Evolutionary conservation across 1,140 invertebrate species (phyloP), one percentile per base, ranked within the genome.

Genomic region (Bombus soroeensis): DNA sequence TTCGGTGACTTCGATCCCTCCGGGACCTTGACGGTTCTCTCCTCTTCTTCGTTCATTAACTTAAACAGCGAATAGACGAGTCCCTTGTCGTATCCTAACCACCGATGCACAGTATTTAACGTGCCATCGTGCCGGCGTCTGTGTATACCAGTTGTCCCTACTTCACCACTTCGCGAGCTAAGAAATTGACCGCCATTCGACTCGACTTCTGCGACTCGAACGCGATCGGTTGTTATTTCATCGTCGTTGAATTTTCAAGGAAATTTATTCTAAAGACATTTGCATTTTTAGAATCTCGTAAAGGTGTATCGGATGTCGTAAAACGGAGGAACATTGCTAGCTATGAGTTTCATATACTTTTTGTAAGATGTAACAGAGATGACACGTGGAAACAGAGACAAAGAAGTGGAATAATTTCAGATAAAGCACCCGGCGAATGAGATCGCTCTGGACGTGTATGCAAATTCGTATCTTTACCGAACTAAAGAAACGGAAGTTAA

Each of bases 21-120:
- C 25, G 10, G 28, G 28, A 32, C 15, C 77, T 32, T 22, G 34
- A 37, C 32, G 57, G 78, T 88, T 74, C 86, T 78, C 77, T 68
- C 66, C 76, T 82, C 77, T 53, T 66, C 34, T 47, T 53, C 74
- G 83, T 88, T 89, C 83, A 74, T 90, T 84, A 84, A 89, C 72
- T 84, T 87, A 89, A 90, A 74, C 81, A 78, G 76, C 81, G 85
- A 90, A 89, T 89, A 89, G 72, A 78, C 64, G n/a, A 28, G 72
- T 12, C 77, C 34, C 68, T 85, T 85, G 66, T 81, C 47, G 18
- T 22, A 8, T 53, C 83, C 62, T 59, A 62, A 66, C 70, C 87
- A 57, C 18, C 66, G 62, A 88, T 75, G 78, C 83, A 68, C 59
- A 53, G 28, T 41, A 64, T 89, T 88, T 85, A 85, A 85, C 70